A percentile compares a stretch with the other conserved stretches of the same genome.
Evolutionary conservation across 2,797 vertebrate species (phyloP).

Genomic region (Pangasius sanitwongsei): DNA sequence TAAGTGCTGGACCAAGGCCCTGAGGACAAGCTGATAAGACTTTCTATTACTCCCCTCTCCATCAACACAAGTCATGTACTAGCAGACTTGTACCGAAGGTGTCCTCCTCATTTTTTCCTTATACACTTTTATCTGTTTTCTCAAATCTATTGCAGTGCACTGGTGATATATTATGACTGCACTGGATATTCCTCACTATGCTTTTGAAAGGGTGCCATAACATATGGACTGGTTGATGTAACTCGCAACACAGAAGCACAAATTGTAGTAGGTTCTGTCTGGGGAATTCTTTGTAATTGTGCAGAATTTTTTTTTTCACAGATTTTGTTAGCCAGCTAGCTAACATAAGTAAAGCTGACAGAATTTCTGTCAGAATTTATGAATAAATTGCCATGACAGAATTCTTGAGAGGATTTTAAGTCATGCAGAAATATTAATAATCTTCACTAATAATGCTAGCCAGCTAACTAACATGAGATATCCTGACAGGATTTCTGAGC

Average conservation of each 20-base stretch:
- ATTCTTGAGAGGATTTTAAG: not conserved
- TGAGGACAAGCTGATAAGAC: conserved; percentile 51
- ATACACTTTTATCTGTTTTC: not conserved
- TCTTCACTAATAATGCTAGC: not conserved
- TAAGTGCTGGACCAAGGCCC: conserved; percentile 37
- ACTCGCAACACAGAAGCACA: not conserved
- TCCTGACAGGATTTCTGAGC: not conserved
- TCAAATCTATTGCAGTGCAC: not conserved
- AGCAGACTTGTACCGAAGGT: conserved; percentile 19
- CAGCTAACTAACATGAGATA: not conserved
- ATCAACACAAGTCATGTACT: conserved; percentile 37
- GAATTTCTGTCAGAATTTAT: not conserved
- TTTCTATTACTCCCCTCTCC: conserved; percentile 30
- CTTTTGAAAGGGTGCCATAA: not conserved
- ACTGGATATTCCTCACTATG: not conserved
- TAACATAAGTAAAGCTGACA: not conserved
- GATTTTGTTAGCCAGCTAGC: not conserved
- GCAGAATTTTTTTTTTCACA: not conserved
- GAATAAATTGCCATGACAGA: not conserved
- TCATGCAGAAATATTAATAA: not conserved
- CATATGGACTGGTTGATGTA: not conserved
- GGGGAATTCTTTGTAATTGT: not conserved
- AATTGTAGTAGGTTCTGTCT: not conserved
- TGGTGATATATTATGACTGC: not conserved
- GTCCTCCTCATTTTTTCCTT: not conserved